A percentile compares a stretch with the other conserved stretches of the same genome.
Conservation (phyloP, 2,797 vertebrate species). For the Cercopithecus mitis region DNA sequence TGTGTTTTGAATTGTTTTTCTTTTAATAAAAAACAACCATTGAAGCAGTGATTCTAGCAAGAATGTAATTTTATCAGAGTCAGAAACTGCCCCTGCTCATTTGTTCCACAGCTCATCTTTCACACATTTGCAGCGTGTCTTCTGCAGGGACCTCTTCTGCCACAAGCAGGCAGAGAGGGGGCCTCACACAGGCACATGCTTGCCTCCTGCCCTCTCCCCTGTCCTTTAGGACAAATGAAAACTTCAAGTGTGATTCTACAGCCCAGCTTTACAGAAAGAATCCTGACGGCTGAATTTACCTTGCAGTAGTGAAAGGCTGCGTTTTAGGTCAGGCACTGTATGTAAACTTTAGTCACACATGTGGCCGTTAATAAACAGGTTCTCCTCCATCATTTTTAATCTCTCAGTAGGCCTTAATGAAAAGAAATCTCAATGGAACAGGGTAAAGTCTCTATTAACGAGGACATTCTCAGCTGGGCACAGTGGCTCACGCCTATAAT, state of each 20-base stretch:
- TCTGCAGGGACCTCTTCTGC: background rate
- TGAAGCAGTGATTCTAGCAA: background rate
- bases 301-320: background rate
- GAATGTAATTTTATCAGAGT: background rate
- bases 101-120: background rate
- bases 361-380: background rate
- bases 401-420: background rate
- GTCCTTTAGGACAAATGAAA: background rate
- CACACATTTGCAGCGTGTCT: background rate
- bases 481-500: too few species aligned
- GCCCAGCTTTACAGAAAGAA: background rate
- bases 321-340: background rate
- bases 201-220: background rate
- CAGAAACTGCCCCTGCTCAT: background rate
- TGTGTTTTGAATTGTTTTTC: conserved; percentile 50
- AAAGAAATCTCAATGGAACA: background rate
- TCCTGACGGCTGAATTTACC: background rate
- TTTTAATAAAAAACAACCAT: conserved; percentile 49
- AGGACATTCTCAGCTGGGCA: too few species aligned
- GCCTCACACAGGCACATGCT: fast-evolving
- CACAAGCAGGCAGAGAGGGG: background rate
- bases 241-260: background rate
- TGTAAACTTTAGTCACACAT: background rate
- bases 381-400: background rate
- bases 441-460: too few species aligned